A percentile compares a stretch with the other conserved stretches of the same genome.
Conservation (phyloP, 2,888 invertebrate genomes). For the Tipula helvola region DNA sequence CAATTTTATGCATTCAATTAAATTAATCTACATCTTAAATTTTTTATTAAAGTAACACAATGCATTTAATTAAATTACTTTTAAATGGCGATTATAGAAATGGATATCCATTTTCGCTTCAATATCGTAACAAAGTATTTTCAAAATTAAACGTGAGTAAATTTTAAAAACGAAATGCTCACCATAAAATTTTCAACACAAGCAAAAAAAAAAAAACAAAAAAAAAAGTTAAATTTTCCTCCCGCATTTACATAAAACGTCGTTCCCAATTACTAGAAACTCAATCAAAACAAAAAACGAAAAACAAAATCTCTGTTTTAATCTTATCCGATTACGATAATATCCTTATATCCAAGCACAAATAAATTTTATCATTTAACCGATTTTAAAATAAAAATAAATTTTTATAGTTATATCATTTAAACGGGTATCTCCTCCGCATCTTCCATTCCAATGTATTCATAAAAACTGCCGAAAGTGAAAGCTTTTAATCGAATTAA, state of each 20-base stretch:
- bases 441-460: neutral
- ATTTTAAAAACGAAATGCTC: neutral
- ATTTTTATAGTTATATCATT: neutral
- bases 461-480: neutral
- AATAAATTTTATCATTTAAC: neutral
- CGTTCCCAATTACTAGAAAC: neutral
- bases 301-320: neutral
- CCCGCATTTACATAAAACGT: neutral
- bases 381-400: neutral
- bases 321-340: neutral
- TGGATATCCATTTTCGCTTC: no score
- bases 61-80: no score
- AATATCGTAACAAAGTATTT: no score
- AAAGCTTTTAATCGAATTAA: conserved; percentile 4
- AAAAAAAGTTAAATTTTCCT: neutral
- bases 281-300: neutral
- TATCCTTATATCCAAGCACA: neutral
- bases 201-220: no score
- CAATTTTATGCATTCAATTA: no score
- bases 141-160: no score
- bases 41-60: no score
- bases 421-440: neutral
- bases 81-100: no score
- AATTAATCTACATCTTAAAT: no score
- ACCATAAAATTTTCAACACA: neutral